A percentile compares a stretch with the other conserved stretches of the same genome.
phyloP scores from a whole-genome alignment of 2,797 vertebrate genomes.

The Rhodeus uyekii region DNA sequence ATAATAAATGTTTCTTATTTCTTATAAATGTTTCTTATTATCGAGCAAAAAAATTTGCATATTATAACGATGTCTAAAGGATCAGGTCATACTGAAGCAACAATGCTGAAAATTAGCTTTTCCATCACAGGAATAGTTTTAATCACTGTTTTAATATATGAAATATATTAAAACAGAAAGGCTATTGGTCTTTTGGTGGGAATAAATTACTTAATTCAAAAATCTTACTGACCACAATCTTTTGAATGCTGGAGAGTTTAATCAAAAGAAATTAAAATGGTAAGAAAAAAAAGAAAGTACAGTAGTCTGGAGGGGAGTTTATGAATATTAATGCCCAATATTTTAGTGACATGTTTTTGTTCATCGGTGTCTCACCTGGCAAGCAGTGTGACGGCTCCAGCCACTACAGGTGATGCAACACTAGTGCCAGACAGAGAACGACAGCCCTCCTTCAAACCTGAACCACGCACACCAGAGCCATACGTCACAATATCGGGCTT shows the following conservation, averaged over 20 bases:
- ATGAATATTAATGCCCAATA: not conserved
- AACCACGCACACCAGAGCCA: constrained; percentile 95
- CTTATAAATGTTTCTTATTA: not conserved
- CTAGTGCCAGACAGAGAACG: constrained; percentile 97
- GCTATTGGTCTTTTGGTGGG: not conserved
- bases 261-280: not conserved
- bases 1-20: not conserved
- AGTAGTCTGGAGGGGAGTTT: not conserved
- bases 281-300: no score
- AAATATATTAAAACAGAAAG: not conserved
- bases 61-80: not conserved
- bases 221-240: no score
- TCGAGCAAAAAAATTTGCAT: not conserved
- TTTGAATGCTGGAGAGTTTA: no score
- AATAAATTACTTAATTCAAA: not conserved
- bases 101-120: not conserved
- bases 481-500: constrained; percentile 98
- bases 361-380: constrained; percentile 81
- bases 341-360: not conserved
- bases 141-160: no score
- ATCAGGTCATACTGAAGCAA: not conserved
- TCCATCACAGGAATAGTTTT: not conserved
- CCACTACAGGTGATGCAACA: constrained; percentile 96
- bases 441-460: constrained; percentile 96
- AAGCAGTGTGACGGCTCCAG: constrained; percentile 92